These are phyloP conservation scores for Trichomycterus rosablanca DNA, from an alignment of 2,113 vertebrate genomes.

Conservation along the genomic window DNA sequence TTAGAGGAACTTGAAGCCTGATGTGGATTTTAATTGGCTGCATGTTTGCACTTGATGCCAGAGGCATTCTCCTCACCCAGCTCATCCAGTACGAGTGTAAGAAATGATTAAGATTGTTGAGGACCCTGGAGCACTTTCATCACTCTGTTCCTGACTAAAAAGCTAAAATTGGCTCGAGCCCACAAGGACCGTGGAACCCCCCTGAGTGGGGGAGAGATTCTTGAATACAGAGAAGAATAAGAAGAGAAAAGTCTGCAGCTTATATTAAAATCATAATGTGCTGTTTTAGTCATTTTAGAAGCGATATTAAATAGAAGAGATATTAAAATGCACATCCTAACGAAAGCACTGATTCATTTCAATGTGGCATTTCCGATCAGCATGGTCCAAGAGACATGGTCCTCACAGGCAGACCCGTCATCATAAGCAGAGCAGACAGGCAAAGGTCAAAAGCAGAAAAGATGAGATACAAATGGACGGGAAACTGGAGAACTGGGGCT, in stretches of 20 bases:
- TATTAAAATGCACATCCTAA: too few species aligned
- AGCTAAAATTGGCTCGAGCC: slow-evolving; percentile 17
- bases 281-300: too few species aligned
- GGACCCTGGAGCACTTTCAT: slow-evolving; percentile 16
- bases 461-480: not conserved
- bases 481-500: not conserved
- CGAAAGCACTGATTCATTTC: too few species aligned
- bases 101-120: slow-evolving; percentile 41
- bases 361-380: not conserved
- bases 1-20: too few species aligned
- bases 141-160: slow-evolving; percentile 14
- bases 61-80: not conserved
- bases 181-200: slow-evolving; percentile 2
- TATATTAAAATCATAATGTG: too few species aligned
- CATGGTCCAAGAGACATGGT: not conserved
- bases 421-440: not conserved
- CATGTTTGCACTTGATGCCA: not conserved
- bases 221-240: too few species aligned
- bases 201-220: slow-evolving; percentile 5
- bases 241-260: too few species aligned
- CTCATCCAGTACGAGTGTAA: not conserved
- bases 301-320: too few species aligned
- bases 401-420: not conserved
- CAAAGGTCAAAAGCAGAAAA: not conserved
- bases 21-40: slow-evolving; percentile 17